Evolutionary conservation across 2,888 invertebrate species (phyloP).

Genomic region (Luperina nickerlii): DNA sequence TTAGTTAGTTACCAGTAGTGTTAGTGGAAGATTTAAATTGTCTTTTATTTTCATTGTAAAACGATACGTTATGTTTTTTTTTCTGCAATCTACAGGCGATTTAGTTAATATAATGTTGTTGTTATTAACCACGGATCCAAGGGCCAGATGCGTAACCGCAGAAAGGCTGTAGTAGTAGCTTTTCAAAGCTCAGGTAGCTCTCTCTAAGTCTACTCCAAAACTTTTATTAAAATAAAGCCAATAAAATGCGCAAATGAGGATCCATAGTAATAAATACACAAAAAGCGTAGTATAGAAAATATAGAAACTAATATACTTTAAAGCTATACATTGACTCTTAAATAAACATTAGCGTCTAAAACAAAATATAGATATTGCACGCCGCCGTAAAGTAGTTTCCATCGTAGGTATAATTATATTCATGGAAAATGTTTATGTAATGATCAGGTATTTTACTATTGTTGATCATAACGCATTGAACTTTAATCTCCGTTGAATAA

Average conservation of each 20-base stretch:
- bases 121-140: neutral
- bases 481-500: conserved; percentile 68
- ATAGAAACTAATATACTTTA: neutral
- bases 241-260: neutral
- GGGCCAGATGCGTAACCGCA: neutral
- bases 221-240: neutral
- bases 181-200: neutral
- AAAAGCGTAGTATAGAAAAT: neutral
- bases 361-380: conserved; percentile 55
- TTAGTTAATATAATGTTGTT: neutral
- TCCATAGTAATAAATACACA: no score
- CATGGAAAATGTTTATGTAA: conserved; percentile 65
- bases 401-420: conserved; percentile 61
- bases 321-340: conserved; percentile 37
- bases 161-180: no score
- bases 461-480: conserved; percentile 65
- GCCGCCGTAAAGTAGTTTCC: conserved; percentile 48
- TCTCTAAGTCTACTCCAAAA: neutral
- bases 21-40: no score
- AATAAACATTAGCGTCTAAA: conserved; percentile 58
- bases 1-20: no score
- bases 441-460: conserved; percentile 63
- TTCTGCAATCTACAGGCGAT: neutral
- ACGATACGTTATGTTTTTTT: neutral
- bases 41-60: neutral